phyloP scores from a whole-genome alignment of 2,113 vertebrate genomes.

The Pionites leucogaster region DNA sequence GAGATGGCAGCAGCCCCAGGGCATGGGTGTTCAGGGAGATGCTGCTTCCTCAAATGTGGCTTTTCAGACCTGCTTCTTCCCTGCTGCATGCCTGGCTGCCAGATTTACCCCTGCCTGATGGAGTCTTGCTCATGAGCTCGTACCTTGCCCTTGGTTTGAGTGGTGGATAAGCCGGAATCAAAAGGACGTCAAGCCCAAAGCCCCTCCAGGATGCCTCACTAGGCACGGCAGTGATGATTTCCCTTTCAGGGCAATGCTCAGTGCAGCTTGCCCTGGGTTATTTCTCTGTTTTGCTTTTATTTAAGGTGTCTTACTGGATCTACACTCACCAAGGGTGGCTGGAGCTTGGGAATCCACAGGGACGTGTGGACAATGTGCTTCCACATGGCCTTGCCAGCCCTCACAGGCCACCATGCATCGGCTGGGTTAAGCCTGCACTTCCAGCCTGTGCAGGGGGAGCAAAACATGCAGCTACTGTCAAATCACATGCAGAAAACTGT shows the following conservation, averaged over 20 bases:
- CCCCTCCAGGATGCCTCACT: background rate
- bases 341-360: background rate
- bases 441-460: background rate
- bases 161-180: rapidly evolving
- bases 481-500: background rate
- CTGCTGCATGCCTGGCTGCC: rapidly evolving
- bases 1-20: background rate
- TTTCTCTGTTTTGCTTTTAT: background rate
- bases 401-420: background rate
- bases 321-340: rapidly evolving
- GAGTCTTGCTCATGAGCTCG: rapidly evolving
- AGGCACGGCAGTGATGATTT: too few species aligned
- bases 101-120: background rate
- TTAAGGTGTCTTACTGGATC: background rate
- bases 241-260: background rate
- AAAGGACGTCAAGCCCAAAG: background rate
- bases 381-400: background rate
- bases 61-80: background rate
- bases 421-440: rapidly evolving
- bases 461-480: background rate
- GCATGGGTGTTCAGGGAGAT: background rate
- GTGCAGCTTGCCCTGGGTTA: background rate
- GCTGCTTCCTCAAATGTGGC: background rate
- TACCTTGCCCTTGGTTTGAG: background rate
- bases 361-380: rapidly evolving